Evolutionary conservation across 2,113 vertebrate species (phyloP), one percentile per base, ranked within the genome.

Genomic region (Opisthocomus hoazin): DNA sequence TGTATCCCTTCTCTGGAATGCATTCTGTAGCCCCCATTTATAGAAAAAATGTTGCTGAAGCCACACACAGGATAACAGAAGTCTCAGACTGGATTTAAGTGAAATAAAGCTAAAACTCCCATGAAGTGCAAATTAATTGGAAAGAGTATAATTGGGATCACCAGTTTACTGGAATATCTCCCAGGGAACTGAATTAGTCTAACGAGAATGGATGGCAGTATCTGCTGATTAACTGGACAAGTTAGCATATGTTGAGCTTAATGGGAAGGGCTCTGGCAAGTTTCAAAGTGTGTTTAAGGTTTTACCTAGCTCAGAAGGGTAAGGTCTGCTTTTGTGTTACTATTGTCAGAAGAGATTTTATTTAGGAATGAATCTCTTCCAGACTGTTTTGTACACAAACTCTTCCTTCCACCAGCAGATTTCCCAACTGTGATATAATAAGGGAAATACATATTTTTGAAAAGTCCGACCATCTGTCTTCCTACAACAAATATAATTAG

Each of bases 41-140:
- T 65, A 73, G 58, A 39, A 48, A 68, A 85, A 68, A 18, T 89
- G 15, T 50, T 76, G 63, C 43, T 54, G 82, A 87, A 82, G 24
- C 60, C 27, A 53, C n/a, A 56, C 19, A 41, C 4, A 37, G 57
- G 32, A 46, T 50, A 76, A 56, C 39, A 78, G 61, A 75, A 93
- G 5, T 84, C 46, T 94, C 26, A 51, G 39, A 12, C 32, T 61
- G 37, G 45, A 56, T 95, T 94, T 83, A 57, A 80, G 43, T 61
- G 81, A 87, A 87, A 65, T 58, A 95, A 91, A 2, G 1, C 12
- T 84, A 58, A 92, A 92, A 70, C 7, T 8, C 39, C 73, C 27
- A 84, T 80, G 82, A 78, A 84, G 68, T 60, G n/a, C 39, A 87
- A 94, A 91, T 94, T 93, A 94, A 94, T 93, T 95, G 50, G 58